Percentiles rank a stretch among this genome's conserved stretches.
phyloP scores from a whole-genome alignment of 2,113 vertebrate species.

The Emydocephalus ijimae region DNA sequence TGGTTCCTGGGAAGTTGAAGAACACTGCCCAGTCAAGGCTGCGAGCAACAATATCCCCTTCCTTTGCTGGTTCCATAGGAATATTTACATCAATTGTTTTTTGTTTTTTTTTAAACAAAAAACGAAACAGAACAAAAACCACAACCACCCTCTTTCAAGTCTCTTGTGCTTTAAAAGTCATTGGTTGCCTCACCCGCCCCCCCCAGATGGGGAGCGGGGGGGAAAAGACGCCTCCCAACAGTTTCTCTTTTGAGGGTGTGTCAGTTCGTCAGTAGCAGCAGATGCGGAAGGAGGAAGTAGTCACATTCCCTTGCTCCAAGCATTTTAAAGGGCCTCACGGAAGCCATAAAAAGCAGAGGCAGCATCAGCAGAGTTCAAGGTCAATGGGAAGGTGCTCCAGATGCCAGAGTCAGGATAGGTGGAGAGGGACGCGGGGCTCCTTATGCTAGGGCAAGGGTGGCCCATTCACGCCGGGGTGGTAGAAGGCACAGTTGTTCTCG shows the following conservation, averaged over 20 bases:
- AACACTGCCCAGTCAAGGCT: not conserved
- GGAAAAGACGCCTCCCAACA: not conserved
- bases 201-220: not conserved
- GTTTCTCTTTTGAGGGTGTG: not conserved
- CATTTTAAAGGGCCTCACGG: conserved; percentile 64
- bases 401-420: conserved; percentile 18
- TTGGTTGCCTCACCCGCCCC: not conserved
- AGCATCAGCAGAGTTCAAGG: conserved; percentile 5
- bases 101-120: not conserved
- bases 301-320: not conserved
- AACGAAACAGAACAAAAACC: not conserved
- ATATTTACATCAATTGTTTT: not conserved
- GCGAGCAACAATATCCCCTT: not conserved
- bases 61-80: conserved; percentile 4
- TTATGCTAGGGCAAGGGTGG: conserved; percentile 77
- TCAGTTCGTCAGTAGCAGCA: conserved; percentile 35
- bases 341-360: conserved; percentile 64
- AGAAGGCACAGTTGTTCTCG: conserved; percentile 91
- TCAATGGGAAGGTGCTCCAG: not conserved
- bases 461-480: conserved; percentile 89
- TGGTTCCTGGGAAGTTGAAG: not conserved
- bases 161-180: conserved; percentile 21
- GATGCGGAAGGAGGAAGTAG: not conserved
- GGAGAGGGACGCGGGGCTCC: not conserved
- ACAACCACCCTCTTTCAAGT: not conserved